A percentile compares a stretch with the other conserved stretches of the same genome.
phyloP scores from a whole-genome alignment of 2,888 invertebrate genomes.

The Anoplius nigerrimus region DNA sequence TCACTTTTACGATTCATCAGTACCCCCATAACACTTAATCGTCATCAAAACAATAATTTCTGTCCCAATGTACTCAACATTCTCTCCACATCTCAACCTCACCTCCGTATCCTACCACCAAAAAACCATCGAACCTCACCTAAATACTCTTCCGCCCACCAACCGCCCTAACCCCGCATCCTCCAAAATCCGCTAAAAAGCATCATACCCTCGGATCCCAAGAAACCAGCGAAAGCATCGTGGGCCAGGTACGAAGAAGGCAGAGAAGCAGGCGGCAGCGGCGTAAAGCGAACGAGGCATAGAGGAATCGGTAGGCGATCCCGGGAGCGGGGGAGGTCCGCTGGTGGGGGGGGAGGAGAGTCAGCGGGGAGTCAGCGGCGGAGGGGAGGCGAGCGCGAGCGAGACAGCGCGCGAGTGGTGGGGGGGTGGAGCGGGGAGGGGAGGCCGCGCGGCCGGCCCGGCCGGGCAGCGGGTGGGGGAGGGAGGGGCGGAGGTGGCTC shows the following conservation, averaged over 20 bases:
- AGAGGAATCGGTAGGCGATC: constrained; percentile 67
- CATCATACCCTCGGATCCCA: no score
- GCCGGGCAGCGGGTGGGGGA: constrained; percentile 31
- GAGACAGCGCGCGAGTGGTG: constrained; percentile 69
- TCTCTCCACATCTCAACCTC: no score
- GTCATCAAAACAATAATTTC: no score
- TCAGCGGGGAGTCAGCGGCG: constrained; percentile 28
- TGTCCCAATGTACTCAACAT: no score
- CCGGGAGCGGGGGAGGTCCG: constrained; percentile 66
- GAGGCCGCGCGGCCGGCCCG: constrained; percentile 37
- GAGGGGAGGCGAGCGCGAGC: constrained; percentile 62
- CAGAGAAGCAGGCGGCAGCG: constrained; percentile 41
- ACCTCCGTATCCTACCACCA: no score
- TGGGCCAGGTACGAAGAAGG: constrained; percentile 13
- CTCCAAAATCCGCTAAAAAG: no score
- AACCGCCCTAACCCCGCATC: no score
- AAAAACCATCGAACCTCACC: no score
- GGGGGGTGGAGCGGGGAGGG: constrained; percentile 42
- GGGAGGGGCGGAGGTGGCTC: constrained; percentile 26
- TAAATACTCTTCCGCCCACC: no score
- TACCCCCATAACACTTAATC: no score
- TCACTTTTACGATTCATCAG: no score
- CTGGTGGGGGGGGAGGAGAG: constrained; percentile 27
- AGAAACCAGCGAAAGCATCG: not conserved
- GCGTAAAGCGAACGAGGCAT: constrained; percentile 60